These are phyloP conservation scores for Rhinolophus sinicus DNA, from an alignment of 2,113 vertebrate genomes.

Conservation along the genomic window DNA sequence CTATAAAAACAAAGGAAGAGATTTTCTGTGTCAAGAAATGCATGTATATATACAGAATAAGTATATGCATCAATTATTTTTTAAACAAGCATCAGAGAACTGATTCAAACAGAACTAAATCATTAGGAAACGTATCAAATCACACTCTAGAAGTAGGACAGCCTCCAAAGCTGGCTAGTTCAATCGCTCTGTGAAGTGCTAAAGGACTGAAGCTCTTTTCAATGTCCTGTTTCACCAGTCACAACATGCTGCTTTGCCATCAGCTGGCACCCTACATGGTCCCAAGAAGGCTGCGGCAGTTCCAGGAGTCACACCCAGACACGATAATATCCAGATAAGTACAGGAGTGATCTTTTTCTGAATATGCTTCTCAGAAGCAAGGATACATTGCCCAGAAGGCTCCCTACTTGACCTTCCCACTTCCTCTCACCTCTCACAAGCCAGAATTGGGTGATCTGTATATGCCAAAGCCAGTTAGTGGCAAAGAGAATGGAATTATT, in stretches of 20 bases:
- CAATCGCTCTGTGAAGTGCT: background rate
- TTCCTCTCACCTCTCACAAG: background rate
- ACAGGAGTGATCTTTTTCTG: background rate
- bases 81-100: background rate
- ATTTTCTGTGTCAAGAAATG: background rate
- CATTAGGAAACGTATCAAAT: background rate
- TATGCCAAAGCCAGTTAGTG: background rate
- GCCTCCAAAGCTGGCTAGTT: background rate
- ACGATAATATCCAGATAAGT: background rate
- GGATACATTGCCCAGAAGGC: background rate
- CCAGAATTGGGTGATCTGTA: background rate
- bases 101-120: background rate
- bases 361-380: background rate
- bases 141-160: background rate
- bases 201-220: background rate
- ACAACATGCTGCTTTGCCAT: background rate
- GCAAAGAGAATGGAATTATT: background rate
- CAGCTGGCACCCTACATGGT: background rate
- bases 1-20: conserved; percentile 27
- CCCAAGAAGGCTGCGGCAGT: background rate
- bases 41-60: background rate
- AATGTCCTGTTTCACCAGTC: background rate
- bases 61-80: background rate
- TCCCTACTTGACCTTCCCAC: background rate
- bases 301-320: background rate